These are phyloP conservation scores for Drosophila formosana DNA, from an alignment of 2,888 invertebrate genomes.

Conservation along the genomic window DNA sequence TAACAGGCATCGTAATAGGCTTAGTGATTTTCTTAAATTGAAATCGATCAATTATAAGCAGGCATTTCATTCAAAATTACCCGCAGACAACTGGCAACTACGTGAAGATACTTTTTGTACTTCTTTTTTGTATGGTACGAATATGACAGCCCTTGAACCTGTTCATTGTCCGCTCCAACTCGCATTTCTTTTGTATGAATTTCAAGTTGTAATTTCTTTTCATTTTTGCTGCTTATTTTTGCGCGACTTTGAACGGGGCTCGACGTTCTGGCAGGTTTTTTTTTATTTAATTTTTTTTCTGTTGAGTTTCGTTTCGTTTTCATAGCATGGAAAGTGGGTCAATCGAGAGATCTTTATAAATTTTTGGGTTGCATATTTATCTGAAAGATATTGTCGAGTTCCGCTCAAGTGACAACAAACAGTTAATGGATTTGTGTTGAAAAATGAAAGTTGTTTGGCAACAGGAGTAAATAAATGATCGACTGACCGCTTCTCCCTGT, in stretches of 20 bases:
- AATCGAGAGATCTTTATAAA: constrained; percentile 78
- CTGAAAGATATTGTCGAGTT: constrained; percentile 56
- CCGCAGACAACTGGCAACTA: constrained; percentile 4
- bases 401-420: constrained; percentile 66
- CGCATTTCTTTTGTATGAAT: constrained; percentile 62
- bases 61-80: constrained; percentile 6
- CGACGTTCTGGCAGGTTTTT: constrained; percentile 49
- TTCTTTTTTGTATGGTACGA: constrained; percentile 30
- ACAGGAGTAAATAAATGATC: constrained; percentile 27
- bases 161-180: constrained; percentile 44
- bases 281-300: constrained; percentile 31
- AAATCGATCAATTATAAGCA: constrained; percentile 21
- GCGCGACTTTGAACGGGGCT: constrained; percentile 30
- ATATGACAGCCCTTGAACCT: constrained; percentile 55
- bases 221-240: constrained; percentile 39
- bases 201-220: constrained; percentile 72
- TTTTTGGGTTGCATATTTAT: constrained; percentile 76
- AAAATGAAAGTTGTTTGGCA: constrained; percentile 73
- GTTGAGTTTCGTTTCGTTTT: constrained; percentile 45
- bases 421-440: constrained; percentile 68
- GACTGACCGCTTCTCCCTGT: background rate
- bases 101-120: constrained; percentile 26
- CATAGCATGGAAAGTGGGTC: constrained; percentile 75
- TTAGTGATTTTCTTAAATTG: constrained; percentile 22
- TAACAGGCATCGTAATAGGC: constrained; percentile 20